Percentiles rank a stretch among this genome's conserved stretches.
Evolutionary conservation across 2,888 invertebrate genomes (phyloP).

Genomic region (Meiosimyza decipiens): DNA sequence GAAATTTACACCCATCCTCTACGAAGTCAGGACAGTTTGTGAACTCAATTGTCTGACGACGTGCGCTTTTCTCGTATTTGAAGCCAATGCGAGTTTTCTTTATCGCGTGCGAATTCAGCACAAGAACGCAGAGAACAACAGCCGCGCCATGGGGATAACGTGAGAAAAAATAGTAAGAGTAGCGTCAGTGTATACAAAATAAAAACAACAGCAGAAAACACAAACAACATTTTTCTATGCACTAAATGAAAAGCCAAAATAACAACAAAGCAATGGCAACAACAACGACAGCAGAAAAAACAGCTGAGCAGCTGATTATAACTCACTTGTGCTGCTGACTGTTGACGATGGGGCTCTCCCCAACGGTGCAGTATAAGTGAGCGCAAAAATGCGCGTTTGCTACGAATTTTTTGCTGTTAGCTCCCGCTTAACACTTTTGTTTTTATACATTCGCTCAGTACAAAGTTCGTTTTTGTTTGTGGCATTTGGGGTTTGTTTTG

Average conservation of each 20-base stretch:
- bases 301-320: neutral
- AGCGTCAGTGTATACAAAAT: conserved; percentile 31
- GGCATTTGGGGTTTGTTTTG: too few relatives aligned
- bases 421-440: too few relatives aligned
- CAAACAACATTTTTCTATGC: conserved; percentile 4
- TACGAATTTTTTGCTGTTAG: too few relatives aligned
- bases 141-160: conserved; percentile 2
- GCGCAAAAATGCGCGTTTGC: conserved; percentile 1
- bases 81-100: conserved; percentile 55
- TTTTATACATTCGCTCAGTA: too few relatives aligned
- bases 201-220: conserved; percentile 10
- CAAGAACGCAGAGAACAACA: conserved; percentile 19
- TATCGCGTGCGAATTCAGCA: conserved; percentile 51
- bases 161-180: neutral
- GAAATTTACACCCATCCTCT: conserved; percentile 58
- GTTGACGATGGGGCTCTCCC: neutral
- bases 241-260: conserved; percentile 20
- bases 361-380: neutral
- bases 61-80: conserved; percentile 58
- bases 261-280: conserved; percentile 17
- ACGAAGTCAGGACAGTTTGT: conserved; percentile 61
- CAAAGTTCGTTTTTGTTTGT: too few relatives aligned
- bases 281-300: neutral
- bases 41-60: conserved; percentile 56
- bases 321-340: neutral